Evolutionary conservation across 2,888 invertebrate genomes (phyloP).

Genomic region (Pelosia muscerda): DNA sequence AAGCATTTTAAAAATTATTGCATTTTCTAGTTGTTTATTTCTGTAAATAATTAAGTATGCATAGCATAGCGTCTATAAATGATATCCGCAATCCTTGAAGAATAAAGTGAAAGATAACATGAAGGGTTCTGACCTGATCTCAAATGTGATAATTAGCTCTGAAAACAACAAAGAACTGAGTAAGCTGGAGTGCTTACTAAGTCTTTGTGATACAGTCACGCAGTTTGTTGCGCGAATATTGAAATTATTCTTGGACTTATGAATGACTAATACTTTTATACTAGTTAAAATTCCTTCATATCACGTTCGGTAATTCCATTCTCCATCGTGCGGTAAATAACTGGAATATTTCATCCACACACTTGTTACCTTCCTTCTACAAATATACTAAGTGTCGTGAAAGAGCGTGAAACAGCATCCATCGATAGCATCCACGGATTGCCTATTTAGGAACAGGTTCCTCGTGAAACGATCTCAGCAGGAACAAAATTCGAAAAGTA

Average conservation of each 20-base stretch:
- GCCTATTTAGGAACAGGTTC: too few relatives aligned
- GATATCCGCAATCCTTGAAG: slow-evolving; percentile 38
- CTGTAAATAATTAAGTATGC: neutral
- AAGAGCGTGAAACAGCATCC: too few relatives aligned
- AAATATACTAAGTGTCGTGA: too few relatives aligned
- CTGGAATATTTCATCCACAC: too few relatives aligned
- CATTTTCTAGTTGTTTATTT: neutral
- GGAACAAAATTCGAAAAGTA: too few relatives aligned
- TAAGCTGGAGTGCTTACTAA: slow-evolving; percentile 8
- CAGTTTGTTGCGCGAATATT: neutral
- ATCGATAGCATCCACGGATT: too few relatives aligned
- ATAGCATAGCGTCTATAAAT: neutral
- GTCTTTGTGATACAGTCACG: slow-evolving; percentile 17
- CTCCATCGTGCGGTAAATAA: too few relatives aligned
- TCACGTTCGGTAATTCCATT: too few relatives aligned
- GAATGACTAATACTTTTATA: slow-evolving; percentile 7
- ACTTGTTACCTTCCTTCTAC: too few relatives aligned
- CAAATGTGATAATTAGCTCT: slow-evolving; percentile 28
- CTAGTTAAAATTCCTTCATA: neutral
- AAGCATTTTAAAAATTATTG: too few relatives aligned
- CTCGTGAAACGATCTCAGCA: too few relatives aligned
- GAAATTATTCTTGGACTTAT: slow-evolving; percentile 5
- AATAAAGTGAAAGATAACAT: slow-evolving; percentile 22
- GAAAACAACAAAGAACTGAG: slow-evolving; percentile 29
- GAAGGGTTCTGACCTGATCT: slow-evolving; percentile 23